phyloP scores from a whole-genome alignment of 2,113 vertebrate genomes.

The Puffinus mauretanicus region DNA sequence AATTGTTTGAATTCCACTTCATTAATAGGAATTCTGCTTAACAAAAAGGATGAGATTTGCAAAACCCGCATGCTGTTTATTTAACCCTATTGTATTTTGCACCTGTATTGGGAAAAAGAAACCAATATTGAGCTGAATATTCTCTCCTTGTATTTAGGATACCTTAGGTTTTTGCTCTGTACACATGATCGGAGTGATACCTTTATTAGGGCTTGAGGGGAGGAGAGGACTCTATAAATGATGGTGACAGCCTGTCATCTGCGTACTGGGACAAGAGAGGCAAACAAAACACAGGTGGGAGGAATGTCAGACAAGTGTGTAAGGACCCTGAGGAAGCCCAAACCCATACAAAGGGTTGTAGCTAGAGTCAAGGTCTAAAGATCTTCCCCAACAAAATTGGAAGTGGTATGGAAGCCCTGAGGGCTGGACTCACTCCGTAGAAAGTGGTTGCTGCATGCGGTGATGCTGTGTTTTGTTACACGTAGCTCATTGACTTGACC shows the following conservation, averaged over 20 bases:
- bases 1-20: background rate
- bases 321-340: background rate
- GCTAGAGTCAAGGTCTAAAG: background rate
- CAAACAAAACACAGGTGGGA: background rate
- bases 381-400: background rate
- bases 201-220: background rate
- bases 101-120: background rate
- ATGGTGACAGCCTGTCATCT: background rate
- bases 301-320: background rate
- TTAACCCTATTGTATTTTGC: background rate
- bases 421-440: background rate
- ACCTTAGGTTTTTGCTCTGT: background rate
- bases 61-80: background rate
- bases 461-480: background rate
- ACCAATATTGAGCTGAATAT: background rate
- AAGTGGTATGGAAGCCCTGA: background rate
- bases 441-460: background rate
- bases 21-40: background rate
- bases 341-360: fast-evolving
- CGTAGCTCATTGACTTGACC: background rate
- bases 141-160: background rate
- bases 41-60: background rate
- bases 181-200: background rate
- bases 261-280: fast-evolving
- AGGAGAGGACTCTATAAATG: background rate